Evolutionary conservation across 2,888 invertebrate species (phyloP), one percentile per base, ranked within the genome.

Genomic region (Troglohyphantes excavatus): DNA sequence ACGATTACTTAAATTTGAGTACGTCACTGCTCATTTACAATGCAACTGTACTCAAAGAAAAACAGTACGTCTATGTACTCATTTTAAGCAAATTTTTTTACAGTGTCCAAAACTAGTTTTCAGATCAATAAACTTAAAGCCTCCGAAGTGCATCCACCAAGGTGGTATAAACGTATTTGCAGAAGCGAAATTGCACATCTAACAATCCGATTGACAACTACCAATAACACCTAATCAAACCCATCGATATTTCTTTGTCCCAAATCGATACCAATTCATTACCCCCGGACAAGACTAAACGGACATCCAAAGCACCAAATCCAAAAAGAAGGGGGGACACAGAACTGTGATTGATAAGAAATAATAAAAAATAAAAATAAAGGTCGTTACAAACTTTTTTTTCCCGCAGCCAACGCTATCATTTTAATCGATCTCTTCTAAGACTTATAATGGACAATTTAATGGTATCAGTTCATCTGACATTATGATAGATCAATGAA

Each of bases 371-470:
- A 26, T 59, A 59, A 61, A 61, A 33, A 27, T 29, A 2, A 0
- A 29, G 61, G 43, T 78, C 78, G 43, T 43, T 43, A 33, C 63
- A 63, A 78, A 39, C 63, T 43, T 39, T 33, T 17, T 78, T 17
- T 29, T 59, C 76, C 33, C 65, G 33, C 65, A n/a, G 23, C 65
- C 26, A 2, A 33, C 85, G 17, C 46, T 76, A 85, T 88, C 87
- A 63, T 33, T 75, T 67, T 63, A 26, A 81, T 81, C 73, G 79
- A 88, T 88, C 79, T 78, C 79, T 53, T 72, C 13, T 82, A 70
- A 79, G 79, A 88, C 79, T 81, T 81, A 81, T 82, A 88, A 88
- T 88, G 75, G 88, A 82, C 88, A 88, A 88, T 88, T 82, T 82
- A 88, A 88, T 61, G 82, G 81, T 82, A 88, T 88, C 88, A 79